Conservation (phyloP, 2,888 invertebrate genomes). For the Drepana falcataria region DNA sequence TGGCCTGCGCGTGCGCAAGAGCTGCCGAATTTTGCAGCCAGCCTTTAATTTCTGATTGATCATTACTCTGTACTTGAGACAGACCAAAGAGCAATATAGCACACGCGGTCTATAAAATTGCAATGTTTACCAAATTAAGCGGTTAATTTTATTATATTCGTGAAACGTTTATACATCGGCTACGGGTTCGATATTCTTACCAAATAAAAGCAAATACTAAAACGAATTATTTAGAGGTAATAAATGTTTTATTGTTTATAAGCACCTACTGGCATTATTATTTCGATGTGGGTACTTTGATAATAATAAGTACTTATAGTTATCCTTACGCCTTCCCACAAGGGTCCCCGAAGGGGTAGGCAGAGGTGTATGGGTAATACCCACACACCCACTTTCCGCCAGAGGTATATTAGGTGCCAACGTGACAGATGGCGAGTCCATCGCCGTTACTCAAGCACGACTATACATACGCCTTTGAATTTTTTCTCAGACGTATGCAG, state of each 20-base stretch:
- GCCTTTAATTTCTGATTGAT: constrained; percentile 31
- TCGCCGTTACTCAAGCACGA: too few species aligned
- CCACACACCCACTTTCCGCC: too few species aligned
- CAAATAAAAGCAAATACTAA: not conserved
- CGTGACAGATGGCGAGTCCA: too few species aligned
- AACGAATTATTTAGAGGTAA: not conserved
- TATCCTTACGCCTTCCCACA: too few species aligned
- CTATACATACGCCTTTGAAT: too few species aligned
- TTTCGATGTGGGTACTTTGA: too few species aligned
- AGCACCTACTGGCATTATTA: not conserved
- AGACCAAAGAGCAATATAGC: constrained; percentile 1
- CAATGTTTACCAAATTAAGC: constrained; percentile 5
- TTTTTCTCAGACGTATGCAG: too few species aligned
- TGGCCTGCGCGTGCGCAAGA: constrained; percentile 28
- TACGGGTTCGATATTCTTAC: not conserved
- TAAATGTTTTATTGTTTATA: not conserved
- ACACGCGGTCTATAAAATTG: constrained; percentile 4
- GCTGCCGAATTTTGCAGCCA: constrained; percentile 45
- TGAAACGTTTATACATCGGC: constrained; percentile 1
- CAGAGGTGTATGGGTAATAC: too few species aligned
- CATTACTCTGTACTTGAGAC: constrained; percentile 12
- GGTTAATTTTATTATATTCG: constrained; percentile 4
- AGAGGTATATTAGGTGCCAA: too few species aligned
- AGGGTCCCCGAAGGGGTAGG: too few species aligned
- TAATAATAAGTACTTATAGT: too few species aligned